phyloP scores from a whole-genome alignment of 2,113 vertebrate species.

The Capreolus pygargus region DNA sequence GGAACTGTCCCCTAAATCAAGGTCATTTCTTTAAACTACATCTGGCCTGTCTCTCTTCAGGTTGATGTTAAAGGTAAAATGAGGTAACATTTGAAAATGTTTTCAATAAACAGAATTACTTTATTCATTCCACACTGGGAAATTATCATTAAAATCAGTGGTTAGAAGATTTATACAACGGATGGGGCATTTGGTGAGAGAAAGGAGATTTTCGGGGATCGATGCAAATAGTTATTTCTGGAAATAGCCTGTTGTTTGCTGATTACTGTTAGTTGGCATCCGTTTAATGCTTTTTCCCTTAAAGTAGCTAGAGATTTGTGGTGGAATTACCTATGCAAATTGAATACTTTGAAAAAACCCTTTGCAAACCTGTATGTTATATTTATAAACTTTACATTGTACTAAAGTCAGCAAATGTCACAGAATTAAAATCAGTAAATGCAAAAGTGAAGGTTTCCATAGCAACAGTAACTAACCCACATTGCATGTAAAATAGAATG shows the following conservation, averaged over 20 bases:
- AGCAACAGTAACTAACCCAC: constrained; percentile 76
- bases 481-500: constrained; percentile 71
- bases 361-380: constrained; percentile 72
- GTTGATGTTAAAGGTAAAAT: background rate
- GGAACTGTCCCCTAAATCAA: background rate
- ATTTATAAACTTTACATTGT: constrained; percentile 80
- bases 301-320: constrained; percentile 68
- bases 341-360: constrained; percentile 62
- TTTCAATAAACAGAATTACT: background rate
- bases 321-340: constrained; percentile 75
- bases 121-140: background rate
- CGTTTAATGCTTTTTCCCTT: constrained; percentile 24
- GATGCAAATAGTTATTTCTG: constrained; percentile 54
- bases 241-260: constrained; percentile 55
- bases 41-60: background rate
- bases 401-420: constrained; percentile 79
- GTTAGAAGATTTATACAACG: background rate
- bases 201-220: constrained; percentile 12
- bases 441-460: constrained; percentile 77
- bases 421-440: constrained; percentile 78
- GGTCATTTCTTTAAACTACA: background rate
- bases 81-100: background rate
- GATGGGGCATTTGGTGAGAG: background rate
- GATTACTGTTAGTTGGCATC: constrained; percentile 30
- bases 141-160: background rate